Evolutionary conservation across 2,113 vertebrate genomes (phyloP), one percentile per base, ranked within the genome.

Genomic region (Emydocephalus ijimae): DNA sequence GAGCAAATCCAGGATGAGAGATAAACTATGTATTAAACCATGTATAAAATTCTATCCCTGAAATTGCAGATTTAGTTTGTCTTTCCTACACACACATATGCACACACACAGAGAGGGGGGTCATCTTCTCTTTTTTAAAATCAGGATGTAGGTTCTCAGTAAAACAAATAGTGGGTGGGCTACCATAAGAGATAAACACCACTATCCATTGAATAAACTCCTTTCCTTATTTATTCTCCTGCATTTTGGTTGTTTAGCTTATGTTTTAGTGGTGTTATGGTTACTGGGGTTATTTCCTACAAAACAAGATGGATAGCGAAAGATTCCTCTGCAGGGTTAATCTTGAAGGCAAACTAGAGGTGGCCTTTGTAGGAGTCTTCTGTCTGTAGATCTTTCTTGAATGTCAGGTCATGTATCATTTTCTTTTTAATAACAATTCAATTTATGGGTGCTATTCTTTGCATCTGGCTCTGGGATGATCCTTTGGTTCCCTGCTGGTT

Each of bases 121-220:
- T 23, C 6, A 69, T 69, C 64, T 69, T 50, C 87, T 52, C 85
- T 48, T 29, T 69, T 69, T 54, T 34, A 34, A 34, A 52, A 50
- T 55, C 29, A 52, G 89, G 74, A 89, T 89, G 74, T 92, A n/a
- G 48, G 89, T 94, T 88, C 91, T 89, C 91, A 34, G 61, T 52
- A 43, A 45, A 81, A 21, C 90, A 54, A 3, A 9, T n/a, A 59
- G 92, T 69, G 92, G 90, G 94, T 88, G 90, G 92, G 0, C 86
- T 92, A 39, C 18, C 54, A 26, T 15, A 4, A 29, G 39, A 69
- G 48, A 64, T 92, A 89, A 93, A 92, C 88, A 87, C 64, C 0
- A 0, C 91, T 92, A 21, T 29, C 1, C 7, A 26, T 94, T 14
- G 39, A 86, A 24, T 92, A 86, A 94, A 90, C 64, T 8, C 29